Base-by-base conservation (phyloP, 2,113 vertebrate genomes). In the Cacatua alba region DNA sequence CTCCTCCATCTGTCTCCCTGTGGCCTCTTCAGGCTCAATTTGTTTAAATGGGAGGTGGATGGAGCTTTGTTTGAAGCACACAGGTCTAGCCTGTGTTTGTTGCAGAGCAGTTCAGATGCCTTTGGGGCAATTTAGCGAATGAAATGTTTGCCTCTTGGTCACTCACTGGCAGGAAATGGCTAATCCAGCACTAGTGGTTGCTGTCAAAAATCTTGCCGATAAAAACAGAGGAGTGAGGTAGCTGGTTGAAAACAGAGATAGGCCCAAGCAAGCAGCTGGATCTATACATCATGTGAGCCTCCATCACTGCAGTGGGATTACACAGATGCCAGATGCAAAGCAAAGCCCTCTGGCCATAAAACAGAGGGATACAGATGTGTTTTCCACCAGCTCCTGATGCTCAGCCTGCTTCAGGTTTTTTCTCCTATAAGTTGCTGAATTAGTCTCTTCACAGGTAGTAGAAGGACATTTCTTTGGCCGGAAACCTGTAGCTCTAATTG, bases 81-180 rank as follows among this genome's bases (percentile, higher is more conserved):
- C 62, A 31, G 63, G 68, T 60, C 75, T 51, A 39, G 23, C 57
- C 21, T 0, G 1, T 67, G 52, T 81, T 69, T 44, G 62, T 72
- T 49, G 70, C 59, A 39, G 26, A 67, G 76, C 83, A 86, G 69
- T 62, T 92, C 6, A 24, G 60, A 10, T 0, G 5, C 85, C 53
- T 64, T 90, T 77, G 79, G 86, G 71, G 68, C 72, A 81, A 44
- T 86, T 88, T 7, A 84, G 24, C 43, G n/a, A 72, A 92, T 86
- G 82, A 94, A 91, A 83, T 71, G 64, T 90, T 95, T 80, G 74
- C 80, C 85, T 85, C 69, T 60, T 68, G 87, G 88, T 80, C 92
- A 78, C 64, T 94, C 39, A 19, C 51, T 1, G 5, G 20, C 51
- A 44, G 79, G 35, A 95, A 95, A 92, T 6, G 26, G 72, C 88